A percentile compares a stretch with the other conserved stretches of the same genome.
phyloP scores from a whole-genome alignment of 2,888 invertebrate genomes.

The Alcis repandata region DNA sequence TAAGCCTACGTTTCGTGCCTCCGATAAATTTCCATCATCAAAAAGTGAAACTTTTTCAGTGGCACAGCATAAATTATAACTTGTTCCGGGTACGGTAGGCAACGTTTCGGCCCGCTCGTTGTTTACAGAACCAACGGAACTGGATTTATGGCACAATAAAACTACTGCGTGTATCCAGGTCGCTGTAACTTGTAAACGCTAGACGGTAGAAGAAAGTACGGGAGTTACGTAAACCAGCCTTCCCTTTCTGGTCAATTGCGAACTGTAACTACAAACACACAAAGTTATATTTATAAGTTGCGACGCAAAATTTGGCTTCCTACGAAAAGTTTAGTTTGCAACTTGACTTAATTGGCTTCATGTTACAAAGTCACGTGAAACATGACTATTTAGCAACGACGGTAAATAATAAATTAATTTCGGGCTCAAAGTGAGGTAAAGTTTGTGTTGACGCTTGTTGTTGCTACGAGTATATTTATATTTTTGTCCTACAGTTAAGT shows the following conservation, averaged over 20 bases:
- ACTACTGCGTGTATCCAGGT: constrained; percentile 54
- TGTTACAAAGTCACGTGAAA: constrained; percentile 22
- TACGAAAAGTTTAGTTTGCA: constrained; percentile 19
- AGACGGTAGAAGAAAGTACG: constrained; percentile 11
- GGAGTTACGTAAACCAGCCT: constrained; percentile 18
- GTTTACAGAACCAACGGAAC: constrained; percentile 59
- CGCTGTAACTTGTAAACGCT: constrained; percentile 44
- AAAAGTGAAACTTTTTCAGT: constrained; percentile 29
- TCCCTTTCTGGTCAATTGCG: constrained; percentile 19
- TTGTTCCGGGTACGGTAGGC: constrained; percentile 24
- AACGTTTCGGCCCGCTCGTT: constrained; percentile 57
- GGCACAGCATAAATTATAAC: constrained; percentile 31
- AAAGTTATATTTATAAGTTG: constrained; percentile 8
- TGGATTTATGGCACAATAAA: constrained; percentile 76
- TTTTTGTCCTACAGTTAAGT: no score
- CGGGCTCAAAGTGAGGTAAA: constrained; percentile 4
- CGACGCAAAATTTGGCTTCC: constrained; percentile 4
- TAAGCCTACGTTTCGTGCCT: constrained; percentile 3
- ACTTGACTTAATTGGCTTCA: constrained; percentile 16
- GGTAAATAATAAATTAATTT: constrained; percentile 16
- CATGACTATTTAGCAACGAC: constrained; percentile 11
- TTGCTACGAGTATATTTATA: no score
- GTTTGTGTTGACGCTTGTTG: neutral
- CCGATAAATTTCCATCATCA: constrained; percentile 22
- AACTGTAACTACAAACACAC: constrained; percentile 11